Percentiles rank a stretch among this genome's conserved stretches.
Conservation (phyloP, 2,797 vertebrate species). For the Argentina silus region DNA sequence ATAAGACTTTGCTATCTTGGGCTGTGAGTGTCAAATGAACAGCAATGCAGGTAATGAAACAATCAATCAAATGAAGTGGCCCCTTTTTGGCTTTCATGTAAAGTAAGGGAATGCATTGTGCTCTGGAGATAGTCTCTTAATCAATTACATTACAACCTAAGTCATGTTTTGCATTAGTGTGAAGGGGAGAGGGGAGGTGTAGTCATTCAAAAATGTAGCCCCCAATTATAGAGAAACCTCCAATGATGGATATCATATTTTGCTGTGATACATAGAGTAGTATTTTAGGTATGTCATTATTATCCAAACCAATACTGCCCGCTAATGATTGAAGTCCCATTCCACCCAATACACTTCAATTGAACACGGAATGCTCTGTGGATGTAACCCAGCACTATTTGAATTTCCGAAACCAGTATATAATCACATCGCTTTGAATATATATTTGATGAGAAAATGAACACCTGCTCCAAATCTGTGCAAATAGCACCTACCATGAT, state of each 20-base stretch:
- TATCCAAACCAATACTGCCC: too few species aligned
- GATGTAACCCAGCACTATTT: too few species aligned
- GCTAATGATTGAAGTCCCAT: too few species aligned
- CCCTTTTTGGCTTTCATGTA: not conserved
- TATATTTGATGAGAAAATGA: not conserved
- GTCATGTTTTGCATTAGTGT: not conserved
- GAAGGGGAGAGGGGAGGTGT: too few species aligned
- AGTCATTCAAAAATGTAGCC: too few species aligned
- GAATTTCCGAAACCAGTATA: too few species aligned
- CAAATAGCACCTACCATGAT: not conserved
- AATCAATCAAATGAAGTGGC: not conserved
- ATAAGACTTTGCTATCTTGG: not conserved
- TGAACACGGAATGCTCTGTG: too few species aligned
- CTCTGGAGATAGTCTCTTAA: not conserved
- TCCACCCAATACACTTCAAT: too few species aligned
- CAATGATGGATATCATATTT: too few species aligned
- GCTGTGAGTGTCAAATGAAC: not conserved
- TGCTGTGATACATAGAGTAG: too few species aligned
- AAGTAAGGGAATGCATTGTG: not conserved
- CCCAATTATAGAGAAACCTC: too few species aligned
- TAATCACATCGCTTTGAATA: not conserved
- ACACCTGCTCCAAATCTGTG: not conserved
- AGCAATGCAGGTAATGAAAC: not conserved
- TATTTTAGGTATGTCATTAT: too few species aligned
- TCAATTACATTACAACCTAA: conserved; percentile 2